Evolutionary conservation across 2,113 vertebrate species (phyloP).

Genomic region (Sinocyclocheilus maitianheensis): DNA sequence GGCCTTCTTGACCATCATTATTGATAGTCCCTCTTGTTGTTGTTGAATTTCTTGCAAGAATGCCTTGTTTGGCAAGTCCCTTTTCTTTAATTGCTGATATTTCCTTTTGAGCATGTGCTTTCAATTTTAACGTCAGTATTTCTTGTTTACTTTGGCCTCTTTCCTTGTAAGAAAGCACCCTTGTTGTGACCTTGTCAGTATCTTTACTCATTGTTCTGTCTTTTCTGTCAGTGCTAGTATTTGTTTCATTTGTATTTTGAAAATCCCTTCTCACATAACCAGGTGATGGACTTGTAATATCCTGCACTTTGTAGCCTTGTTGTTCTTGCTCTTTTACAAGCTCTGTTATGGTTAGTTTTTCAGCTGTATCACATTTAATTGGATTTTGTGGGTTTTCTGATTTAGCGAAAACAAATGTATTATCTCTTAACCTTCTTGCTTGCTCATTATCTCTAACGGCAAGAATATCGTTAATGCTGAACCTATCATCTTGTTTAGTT

Average conservation of each 20-base stretch:
- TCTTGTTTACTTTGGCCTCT: slow-evolving; percentile 76
- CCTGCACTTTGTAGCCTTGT: slow-evolving; percentile 40
- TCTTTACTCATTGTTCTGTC: slow-evolving; percentile 58
- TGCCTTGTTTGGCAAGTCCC: slow-evolving; percentile 64
- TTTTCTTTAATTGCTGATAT: slow-evolving; percentile 80
- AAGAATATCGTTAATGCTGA: slow-evolving; percentile 56
- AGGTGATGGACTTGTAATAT: slow-evolving; percentile 36
- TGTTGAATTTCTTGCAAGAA: slow-evolving; percentile 61
- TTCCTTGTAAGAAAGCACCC: slow-evolving; percentile 65
- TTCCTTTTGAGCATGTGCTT: slow-evolving; percentile 80
- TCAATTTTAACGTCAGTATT: slow-evolving; percentile 77
- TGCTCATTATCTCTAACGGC: slow-evolving; percentile 54
- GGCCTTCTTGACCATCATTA: slow-evolving; percentile 33
- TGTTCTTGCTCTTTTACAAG: slow-evolving; percentile 33
- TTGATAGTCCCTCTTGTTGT: slow-evolving; percentile 56
- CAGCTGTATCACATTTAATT: slow-evolving; percentile 30
- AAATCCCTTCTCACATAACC: slow-evolving; percentile 53
- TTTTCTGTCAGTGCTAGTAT: slow-evolving; percentile 52
- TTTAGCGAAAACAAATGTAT: slow-evolving; percentile 33
- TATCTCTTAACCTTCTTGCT: slow-evolving; percentile 45
- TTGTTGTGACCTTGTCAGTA: slow-evolving; percentile 44
- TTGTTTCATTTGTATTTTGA: slow-evolving; percentile 48
- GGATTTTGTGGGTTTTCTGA: slow-evolving; percentile 47
- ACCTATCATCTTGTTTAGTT: slow-evolving; percentile 45
- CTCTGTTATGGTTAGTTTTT: slow-evolving; percentile 43